Base-by-base conservation (phyloP, 2,888 invertebrate genomes). In the Pristionchus entomophagus region DNA sequence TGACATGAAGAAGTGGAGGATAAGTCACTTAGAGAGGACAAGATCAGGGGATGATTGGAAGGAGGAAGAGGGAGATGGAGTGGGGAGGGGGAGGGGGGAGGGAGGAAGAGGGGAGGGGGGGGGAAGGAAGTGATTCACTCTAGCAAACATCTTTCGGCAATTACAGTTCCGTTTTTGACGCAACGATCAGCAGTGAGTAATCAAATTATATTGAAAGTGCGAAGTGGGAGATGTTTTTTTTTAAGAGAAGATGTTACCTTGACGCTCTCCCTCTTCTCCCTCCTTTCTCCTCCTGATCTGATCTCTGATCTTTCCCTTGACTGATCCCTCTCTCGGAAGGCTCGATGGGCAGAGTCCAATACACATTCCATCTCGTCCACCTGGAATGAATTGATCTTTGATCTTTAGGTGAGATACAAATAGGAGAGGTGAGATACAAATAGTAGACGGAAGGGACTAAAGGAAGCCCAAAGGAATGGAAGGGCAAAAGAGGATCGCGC, bases 341-440 rank as follows among this genome's bases (percentile, higher is more conserved):
- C 78, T 19, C 51, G 78, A 80, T 80, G 78, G 51, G 78, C 78
- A 12, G 49, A 51, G 32, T 80, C 78, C 6, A 80, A n/a, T 6
- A 80, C 78, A 17, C 51, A 35, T 32, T 80, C 78, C 78, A 80
- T 80, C 51, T 80, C 78, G 29, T 80, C 78, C 5, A 80, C 78
- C 78, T 80, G 78, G 8, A 80, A 51, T 5, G 5, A 80, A 14
- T 41, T 80, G 51, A 80, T 51, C 53, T 80, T 80, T 80, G 32
- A 80, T 49, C 53, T 51, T 19, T 32, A 10, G 45, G 45, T 14
- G 45, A 45, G 45, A 45, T n/a, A n/a, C n/a, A 45, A 45, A 45
- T 45, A 14, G 45, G n/a, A n/a, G n/a, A n/a, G n/a, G n/a, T n/a
- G n/a, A n/a, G n/a, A n/a, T 14, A 45, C 45, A 45, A 45, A 45